These are phyloP conservation scores for Drymodes brunneopygia DNA, from an alignment of 2,113 vertebrate genomes.

Conservation along the genomic window DNA sequence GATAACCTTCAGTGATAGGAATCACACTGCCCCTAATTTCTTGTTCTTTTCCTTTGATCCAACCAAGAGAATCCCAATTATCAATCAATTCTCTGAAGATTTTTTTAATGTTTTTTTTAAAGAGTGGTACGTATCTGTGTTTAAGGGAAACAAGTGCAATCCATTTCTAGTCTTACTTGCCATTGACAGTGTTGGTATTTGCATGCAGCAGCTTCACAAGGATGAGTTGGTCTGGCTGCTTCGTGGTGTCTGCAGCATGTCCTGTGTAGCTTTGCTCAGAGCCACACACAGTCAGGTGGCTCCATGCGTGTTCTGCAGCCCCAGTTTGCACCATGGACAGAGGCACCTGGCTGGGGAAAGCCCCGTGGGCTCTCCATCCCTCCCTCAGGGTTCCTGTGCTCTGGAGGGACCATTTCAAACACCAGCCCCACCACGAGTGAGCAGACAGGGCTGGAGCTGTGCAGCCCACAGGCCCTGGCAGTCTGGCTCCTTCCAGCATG, in stretches of 20 bases:
- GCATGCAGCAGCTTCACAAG: slow-evolving; percentile 13
- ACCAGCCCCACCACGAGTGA: background rate
- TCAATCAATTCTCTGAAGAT: background rate
- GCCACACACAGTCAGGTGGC: background rate
- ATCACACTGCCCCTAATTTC: background rate
- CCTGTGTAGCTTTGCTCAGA: background rate
- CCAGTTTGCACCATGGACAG: background rate
- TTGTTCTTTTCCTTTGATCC: background rate
- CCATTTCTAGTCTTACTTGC: slow-evolving; percentile 30
- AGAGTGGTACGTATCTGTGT: background rate
- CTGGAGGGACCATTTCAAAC: background rate
- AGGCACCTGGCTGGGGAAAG: background rate
- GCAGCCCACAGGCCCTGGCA: background rate
- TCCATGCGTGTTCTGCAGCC: background rate
- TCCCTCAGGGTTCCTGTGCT: background rate
- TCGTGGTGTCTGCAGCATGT: background rate
- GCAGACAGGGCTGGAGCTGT: background rate
- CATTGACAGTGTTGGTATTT: slow-evolving; percentile 20
- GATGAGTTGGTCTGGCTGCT: background rate
- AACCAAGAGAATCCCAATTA: background rate
- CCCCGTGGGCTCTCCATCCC: background rate
- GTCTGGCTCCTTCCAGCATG: background rate
- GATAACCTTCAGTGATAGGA: background rate
- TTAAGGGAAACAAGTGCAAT: slow-evolving; percentile 48
- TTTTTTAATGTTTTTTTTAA: background rate